Evolutionary conservation across 2,888 invertebrate genomes (phyloP).

Genomic region (Drosophila testacea): DNA sequence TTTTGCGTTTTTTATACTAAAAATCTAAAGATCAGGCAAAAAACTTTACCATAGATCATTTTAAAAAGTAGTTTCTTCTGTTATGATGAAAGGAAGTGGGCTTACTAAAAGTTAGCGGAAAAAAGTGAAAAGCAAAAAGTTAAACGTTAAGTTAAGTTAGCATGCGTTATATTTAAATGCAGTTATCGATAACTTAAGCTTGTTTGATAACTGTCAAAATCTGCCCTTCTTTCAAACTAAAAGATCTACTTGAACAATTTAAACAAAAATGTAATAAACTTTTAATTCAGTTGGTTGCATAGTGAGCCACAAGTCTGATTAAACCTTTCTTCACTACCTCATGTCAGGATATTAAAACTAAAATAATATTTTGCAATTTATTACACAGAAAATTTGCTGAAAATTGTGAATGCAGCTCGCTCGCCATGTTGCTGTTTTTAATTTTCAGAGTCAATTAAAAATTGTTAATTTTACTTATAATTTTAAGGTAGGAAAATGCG

Average conservation of each 20-base stretch:
- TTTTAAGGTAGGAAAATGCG: constrained; percentile 73
- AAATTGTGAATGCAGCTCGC: constrained; percentile 48
- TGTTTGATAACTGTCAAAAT: neutral
- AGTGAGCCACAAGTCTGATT: neutral
- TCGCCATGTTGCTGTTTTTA: constrained; percentile 58
- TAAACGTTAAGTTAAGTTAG: no score
- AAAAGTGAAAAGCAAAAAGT: no score
- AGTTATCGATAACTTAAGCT: constrained; percentile 6
- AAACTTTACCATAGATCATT: no score
- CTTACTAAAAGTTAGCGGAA: no score
- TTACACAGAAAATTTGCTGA: constrained; percentile 57
- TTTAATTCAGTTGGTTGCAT: neutral
- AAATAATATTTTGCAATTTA: constrained; percentile 65
- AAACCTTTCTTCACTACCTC: neutral
- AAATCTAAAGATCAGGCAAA: no score
- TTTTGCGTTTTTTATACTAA: no score
- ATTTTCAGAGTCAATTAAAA: constrained; percentile 80
- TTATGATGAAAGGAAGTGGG: no score
- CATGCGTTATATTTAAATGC: neutral
- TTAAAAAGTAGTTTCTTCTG: no score
- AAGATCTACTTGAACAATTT: neutral
- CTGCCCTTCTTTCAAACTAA: neutral
- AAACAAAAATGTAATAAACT: neutral
- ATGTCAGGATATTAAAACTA: constrained; percentile 20
- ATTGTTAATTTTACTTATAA: constrained; percentile 78